phyloP scores from a whole-genome alignment of 1,140 invertebrate species.

The Aphaenogaster ashmeadi region DNA sequence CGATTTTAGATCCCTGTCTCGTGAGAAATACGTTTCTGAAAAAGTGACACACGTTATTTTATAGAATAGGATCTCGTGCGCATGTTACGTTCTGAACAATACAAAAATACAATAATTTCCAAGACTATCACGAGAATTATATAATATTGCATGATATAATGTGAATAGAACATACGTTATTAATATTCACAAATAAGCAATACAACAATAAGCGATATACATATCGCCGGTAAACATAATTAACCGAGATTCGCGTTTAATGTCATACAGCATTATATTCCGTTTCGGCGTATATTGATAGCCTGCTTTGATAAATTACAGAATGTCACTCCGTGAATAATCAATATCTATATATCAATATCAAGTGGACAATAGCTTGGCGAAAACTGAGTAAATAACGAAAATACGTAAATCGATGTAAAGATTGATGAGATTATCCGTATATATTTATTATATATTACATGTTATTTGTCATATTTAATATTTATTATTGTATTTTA shows the following conservation, averaged over 20 bases:
- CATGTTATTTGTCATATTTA: slow-evolving; percentile 16
- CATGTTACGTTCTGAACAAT: neutral
- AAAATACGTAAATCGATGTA: slow-evolving; percentile 9
- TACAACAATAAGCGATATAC: slow-evolving; percentile 29
- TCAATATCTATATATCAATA: slow-evolving; percentile 29
- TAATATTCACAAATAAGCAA: slow-evolving; percentile 33
- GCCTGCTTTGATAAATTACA: slow-evolving; percentile 38
- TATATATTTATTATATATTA: slow-evolving; percentile 1
- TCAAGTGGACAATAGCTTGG: slow-evolving; percentile 8
- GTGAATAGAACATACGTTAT: slow-evolving; percentile 7
- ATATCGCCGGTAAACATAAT: slow-evolving; percentile 40
- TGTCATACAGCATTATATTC: slow-evolving; percentile 22
- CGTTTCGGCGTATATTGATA: slow-evolving; percentile 37
- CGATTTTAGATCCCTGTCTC: slow-evolving; percentile 33
- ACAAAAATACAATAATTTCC: neutral
- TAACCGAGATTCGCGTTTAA: slow-evolving; percentile 45
- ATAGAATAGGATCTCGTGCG: slow-evolving; percentile 3
- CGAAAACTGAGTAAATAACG: slow-evolving; percentile 33
- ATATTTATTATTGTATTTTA: slow-evolving; percentile 31
- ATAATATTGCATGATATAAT: neutral
- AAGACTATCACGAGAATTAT: neutral
- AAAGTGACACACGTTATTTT: slow-evolving; percentile 41
- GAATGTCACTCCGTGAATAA: slow-evolving; percentile 10
- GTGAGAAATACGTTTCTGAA: slow-evolving; percentile 28
- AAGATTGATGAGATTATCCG: neutral